Evolutionary conservation across 2,113 vertebrate genomes (phyloP).

Genomic region (Suricata suricatta): DNA sequence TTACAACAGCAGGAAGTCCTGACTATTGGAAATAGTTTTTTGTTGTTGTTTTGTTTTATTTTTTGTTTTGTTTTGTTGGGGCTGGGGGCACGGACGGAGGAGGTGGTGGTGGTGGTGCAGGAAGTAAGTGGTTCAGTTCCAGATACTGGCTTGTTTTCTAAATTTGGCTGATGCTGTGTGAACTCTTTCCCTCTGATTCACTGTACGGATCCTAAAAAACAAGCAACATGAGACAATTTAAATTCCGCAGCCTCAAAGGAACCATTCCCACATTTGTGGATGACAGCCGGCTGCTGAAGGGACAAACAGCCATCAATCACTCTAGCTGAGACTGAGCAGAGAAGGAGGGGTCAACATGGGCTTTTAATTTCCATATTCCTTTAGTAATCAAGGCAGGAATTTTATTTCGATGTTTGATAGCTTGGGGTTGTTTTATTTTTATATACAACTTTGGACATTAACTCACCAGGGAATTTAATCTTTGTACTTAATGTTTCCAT

Average conservation of each 20-base stretch:
- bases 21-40: not conserved
- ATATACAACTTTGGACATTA: not conserved
- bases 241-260: not conserved
- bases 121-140: not conserved
- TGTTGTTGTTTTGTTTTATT: not conserved
- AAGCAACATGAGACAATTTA: not conserved
- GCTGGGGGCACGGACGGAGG: rapidly evolving
- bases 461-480: not conserved
- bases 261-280: not conserved
- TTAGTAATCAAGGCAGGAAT: not conserved
- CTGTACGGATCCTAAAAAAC: not conserved
- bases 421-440: not conserved
- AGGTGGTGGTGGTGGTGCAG: not conserved
- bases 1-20: not conserved
- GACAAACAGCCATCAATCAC: not conserved
- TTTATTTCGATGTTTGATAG: not conserved
- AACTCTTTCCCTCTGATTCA: not conserved
- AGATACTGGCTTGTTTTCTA: not conserved
- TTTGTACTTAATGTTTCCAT: not conserved
- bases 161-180: not conserved
- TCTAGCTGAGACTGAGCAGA: not conserved
- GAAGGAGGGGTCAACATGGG: not conserved
- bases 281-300: not conserved
- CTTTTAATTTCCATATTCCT: not conserved
- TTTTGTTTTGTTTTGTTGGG: not conserved